Percentiles rank a stretch among this genome's conserved stretches.
Conservation (phyloP, 2,797 vertebrate genomes). For the Rhinogobio ventralis region DNA sequence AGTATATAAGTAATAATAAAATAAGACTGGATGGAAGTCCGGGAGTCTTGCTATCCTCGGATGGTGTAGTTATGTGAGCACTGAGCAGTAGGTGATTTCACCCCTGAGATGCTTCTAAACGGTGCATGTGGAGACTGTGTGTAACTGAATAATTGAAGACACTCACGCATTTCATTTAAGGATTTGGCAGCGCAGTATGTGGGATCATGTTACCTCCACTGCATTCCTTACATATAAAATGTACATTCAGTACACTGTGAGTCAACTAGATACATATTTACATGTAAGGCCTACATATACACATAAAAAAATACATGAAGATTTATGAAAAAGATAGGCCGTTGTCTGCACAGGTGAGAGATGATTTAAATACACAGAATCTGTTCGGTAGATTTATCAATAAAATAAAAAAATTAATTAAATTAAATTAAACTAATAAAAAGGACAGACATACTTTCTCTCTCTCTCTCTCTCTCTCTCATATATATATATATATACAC, state of each 20-base stretch:
- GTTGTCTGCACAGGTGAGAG: too few species aligned
- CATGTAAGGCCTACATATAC: neutral
- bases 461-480: too few species aligned
- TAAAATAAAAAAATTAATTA: too few species aligned
- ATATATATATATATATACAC: too few species aligned
- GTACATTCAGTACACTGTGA: neutral
- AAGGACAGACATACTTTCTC: too few species aligned
- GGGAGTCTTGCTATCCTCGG: constrained; percentile 3
- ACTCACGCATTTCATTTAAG: constrained; percentile 39
- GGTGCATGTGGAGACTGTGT: constrained; percentile 31
- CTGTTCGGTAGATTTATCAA: too few species aligned
- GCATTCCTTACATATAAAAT: constrained; percentile 32
- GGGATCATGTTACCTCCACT: constrained; percentile 10
- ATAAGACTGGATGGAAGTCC: neutral
- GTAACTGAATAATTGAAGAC: constrained; percentile 43
- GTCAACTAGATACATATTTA: constrained; percentile 6
- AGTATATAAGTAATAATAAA: neutral
- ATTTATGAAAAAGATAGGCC: too few species aligned
- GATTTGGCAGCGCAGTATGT: constrained; percentile 27
- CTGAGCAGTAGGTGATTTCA: constrained; percentile 43
- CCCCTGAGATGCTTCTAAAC: constrained; percentile 41
- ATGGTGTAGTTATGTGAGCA: constrained; percentile 3
- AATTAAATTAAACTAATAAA: too few species aligned
- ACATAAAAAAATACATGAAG: too few species aligned
- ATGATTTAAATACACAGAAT: too few species aligned